Conservation (phyloP, 1,140 invertebrate species). For the Drosophila lacertosa region DNA sequence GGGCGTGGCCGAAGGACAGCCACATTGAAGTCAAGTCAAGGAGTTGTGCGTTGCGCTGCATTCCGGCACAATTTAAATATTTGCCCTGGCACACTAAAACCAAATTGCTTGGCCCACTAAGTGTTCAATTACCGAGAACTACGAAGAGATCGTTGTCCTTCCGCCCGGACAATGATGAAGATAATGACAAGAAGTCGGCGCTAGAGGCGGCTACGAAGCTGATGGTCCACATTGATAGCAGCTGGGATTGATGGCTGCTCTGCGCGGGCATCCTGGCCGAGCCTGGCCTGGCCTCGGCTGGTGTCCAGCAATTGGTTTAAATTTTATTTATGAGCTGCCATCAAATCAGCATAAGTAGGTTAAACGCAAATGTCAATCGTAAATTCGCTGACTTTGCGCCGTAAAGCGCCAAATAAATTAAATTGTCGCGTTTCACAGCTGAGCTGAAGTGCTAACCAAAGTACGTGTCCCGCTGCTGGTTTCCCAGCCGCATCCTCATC, state of each 20-base stretch:
- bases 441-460: constrained; percentile 80
- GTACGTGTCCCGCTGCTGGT: constrained; percentile 55
- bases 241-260: constrained; percentile 70
- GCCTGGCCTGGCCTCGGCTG: constrained; percentile 14
- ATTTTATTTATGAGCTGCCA: constrained; percentile 83
- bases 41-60: constrained; percentile 21
- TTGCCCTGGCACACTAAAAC: constrained; percentile 66
- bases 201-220: constrained; percentile 20
- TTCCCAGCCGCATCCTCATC: constrained; percentile 6
- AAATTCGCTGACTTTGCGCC: constrained; percentile 76
- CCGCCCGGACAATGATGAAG: constrained; percentile 22
- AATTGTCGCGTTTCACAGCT: constrained; percentile 79
- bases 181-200: constrained; percentile 19
- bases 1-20: constrained; percentile 11
- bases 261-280: neutral
- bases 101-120: constrained; percentile 78
- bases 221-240: constrained; percentile 79
- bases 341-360: constrained; percentile 83
- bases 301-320: constrained; percentile 78
- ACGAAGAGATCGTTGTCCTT: constrained; percentile 13
- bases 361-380: constrained; percentile 83
- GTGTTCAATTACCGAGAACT: constrained; percentile 71
- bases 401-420: constrained; percentile 76
- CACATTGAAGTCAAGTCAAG: neutral
- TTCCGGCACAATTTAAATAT: constrained; percentile 68